phyloP scores from a whole-genome alignment of 2,113 vertebrate genomes.

The Tyto alba region DNA sequence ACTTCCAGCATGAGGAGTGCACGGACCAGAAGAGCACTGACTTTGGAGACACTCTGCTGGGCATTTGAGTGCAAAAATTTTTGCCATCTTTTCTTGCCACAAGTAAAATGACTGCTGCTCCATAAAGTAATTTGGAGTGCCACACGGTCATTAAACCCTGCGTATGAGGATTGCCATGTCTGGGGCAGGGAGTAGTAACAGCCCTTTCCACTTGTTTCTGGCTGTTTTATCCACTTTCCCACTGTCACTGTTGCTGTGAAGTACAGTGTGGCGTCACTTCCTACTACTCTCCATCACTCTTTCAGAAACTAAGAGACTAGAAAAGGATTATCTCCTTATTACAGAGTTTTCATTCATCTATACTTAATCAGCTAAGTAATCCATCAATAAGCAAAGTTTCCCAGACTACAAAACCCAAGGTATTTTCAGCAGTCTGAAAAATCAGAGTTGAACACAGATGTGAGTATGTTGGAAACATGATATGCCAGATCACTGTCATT shows the following conservation, averaged over 20 bases:
- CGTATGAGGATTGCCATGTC: accelerated
- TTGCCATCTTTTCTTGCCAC: background rate
- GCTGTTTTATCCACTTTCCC: background rate
- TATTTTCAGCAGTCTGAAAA: background rate
- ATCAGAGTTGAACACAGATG: background rate
- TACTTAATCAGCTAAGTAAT: background rate
- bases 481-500: background rate
- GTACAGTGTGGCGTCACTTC: background rate
- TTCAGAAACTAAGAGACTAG: background rate
- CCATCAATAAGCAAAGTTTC: background rate
- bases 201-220: background rate
- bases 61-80: background rate
- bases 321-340: background rate
- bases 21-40: background rate
- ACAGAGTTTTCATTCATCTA: background rate
- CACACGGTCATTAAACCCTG: background rate
- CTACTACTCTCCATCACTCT: background rate
- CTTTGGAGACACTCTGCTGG: conserved; percentile 16
- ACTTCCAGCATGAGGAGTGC: conserved; percentile 36
- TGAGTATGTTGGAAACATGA: background rate
- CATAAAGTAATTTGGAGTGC: background rate
- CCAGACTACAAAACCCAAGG: background rate
- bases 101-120: background rate
- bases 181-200: background rate
- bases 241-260: background rate